Evolutionary conservation across 1,140 invertebrate genomes (phyloP).

Genomic region (Choristoneura fumiferana): DNA sequence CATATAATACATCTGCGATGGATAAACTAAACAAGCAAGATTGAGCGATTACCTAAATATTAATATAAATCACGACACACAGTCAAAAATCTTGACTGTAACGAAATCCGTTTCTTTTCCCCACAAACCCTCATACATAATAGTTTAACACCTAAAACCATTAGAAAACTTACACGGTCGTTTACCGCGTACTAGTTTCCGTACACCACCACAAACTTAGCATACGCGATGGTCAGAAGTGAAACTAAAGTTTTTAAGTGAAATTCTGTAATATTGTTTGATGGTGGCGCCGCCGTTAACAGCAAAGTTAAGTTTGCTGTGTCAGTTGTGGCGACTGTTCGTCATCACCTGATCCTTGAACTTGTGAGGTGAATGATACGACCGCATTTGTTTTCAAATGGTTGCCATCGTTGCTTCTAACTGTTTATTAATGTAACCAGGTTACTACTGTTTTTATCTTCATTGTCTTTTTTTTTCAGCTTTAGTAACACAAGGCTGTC

Average conservation of each 20-base stretch:
- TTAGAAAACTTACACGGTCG: constrained; percentile 3
- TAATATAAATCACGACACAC: background rate
- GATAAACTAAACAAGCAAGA: too few species aligned
- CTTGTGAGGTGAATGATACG: constrained; percentile 5
- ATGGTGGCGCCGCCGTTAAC: background rate
- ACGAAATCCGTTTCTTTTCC: background rate
- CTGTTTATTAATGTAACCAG: background rate
- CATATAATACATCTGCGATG: too few species aligned
- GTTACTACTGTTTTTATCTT: too few species aligned
- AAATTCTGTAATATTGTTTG: background rate
- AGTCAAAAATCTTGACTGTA: background rate
- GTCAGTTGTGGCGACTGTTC: background rate
- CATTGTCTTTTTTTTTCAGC: too few species aligned
- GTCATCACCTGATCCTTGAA: constrained; percentile 7
- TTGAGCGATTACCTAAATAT: background rate
- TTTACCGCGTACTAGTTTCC: constrained; percentile 17
- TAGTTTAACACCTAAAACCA: constrained; percentile 6
- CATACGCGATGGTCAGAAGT: too few species aligned
- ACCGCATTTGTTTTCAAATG: background rate
- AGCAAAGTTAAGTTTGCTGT: background rate
- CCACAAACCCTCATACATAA: constrained; percentile 6
- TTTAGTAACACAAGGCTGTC: too few species aligned
- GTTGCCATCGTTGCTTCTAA: background rate
- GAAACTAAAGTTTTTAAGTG: too few species aligned
- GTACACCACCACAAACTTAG: background rate